Conservation (phyloP, 1,140 invertebrate species). For the Metopolophium dirhodum region DNA sequence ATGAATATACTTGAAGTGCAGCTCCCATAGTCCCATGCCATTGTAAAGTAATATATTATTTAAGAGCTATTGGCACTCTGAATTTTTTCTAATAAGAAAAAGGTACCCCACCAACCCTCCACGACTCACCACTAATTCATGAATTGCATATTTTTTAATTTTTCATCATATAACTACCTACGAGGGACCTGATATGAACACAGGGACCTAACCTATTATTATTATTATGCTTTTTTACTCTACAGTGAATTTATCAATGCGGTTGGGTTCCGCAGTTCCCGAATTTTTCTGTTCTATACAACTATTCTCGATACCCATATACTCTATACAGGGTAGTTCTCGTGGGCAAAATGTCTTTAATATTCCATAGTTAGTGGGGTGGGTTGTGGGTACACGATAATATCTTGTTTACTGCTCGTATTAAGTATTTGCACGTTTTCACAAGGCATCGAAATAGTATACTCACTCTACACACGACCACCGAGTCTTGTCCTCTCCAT, state of each 20-base stretch:
- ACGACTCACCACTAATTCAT: no score
- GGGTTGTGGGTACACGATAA: background rate
- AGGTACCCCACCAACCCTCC: no score
- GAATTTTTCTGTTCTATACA: background rate
- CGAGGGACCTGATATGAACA: no score
- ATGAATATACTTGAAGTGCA: background rate
- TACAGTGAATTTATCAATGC: background rate
- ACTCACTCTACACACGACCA: slow-evolving; percentile 62
- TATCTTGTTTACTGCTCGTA: no score
- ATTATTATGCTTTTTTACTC: background rate
- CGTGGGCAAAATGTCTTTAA: background rate
- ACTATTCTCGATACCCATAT: background rate
- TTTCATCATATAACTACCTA: background rate
- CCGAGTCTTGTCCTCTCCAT: slow-evolving; percentile 71
- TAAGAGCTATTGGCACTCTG: no score
- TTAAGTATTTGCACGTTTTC: background rate
- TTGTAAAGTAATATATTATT: background rate
- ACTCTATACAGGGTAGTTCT: background rate
- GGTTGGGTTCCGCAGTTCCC: background rate
- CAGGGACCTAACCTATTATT: background rate
- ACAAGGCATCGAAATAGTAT: background rate
- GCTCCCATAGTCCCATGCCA: background rate
- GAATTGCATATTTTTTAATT: background rate
- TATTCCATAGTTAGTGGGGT: background rate
- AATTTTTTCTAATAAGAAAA: background rate